phyloP scores from a whole-genome alignment of 2,888 invertebrate species.

The Microplitis manilae region DNA sequence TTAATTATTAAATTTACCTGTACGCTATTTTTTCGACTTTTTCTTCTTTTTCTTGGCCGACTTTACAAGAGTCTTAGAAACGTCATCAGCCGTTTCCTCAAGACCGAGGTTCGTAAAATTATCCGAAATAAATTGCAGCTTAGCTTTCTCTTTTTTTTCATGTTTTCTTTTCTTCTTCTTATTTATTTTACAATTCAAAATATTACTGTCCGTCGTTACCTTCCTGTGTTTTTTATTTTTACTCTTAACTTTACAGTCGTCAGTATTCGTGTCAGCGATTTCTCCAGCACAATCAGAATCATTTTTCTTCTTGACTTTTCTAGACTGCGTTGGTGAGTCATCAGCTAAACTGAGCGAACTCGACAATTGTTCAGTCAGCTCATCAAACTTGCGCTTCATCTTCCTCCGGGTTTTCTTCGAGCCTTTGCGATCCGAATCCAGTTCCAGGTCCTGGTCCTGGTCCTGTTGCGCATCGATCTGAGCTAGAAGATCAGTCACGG shows the following conservation, averaged over 20 bases:
- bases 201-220: slow-evolving; percentile 35
- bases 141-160: slow-evolving; percentile 36
- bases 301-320: slow-evolving; percentile 25
- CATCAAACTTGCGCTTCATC: slow-evolving; percentile 49
- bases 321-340: background rate
- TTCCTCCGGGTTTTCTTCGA: slow-evolving; percentile 48
- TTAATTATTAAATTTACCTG: background rate
- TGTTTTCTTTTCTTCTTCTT: slow-evolving; percentile 44
- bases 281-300: slow-evolving; percentile 1
- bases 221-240: slow-evolving; percentile 5
- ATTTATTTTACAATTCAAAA: slow-evolving; percentile 44
- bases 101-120: slow-evolving; percentile 45
- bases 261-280: background rate
- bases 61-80: background rate
- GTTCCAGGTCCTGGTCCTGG: background rate
- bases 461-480: background rate
- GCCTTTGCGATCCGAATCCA: slow-evolving; percentile 21
- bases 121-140: slow-evolving; percentile 45
- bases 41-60: background rate
- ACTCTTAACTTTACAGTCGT: slow-evolving; percentile 10
- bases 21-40: background rate
- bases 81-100: background rate
- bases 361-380: slow-evolving; percentile 52
- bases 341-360: slow-evolving; percentile 50
- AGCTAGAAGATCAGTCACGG: too few relatives aligned